phyloP scores from a whole-genome alignment of 2,888 invertebrate species.

The Eupithecia abbreviata region DNA sequence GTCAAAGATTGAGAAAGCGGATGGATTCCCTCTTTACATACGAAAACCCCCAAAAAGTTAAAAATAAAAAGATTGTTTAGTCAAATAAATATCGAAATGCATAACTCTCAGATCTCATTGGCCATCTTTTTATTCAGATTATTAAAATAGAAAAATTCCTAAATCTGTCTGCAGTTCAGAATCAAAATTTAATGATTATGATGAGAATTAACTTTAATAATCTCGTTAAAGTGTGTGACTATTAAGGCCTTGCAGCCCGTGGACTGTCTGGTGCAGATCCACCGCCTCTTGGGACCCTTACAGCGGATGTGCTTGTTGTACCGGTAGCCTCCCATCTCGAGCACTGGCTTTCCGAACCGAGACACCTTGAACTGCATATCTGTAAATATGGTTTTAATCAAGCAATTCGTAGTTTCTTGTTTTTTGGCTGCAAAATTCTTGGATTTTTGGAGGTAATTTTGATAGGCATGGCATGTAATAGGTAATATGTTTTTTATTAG shows the following conservation, averaged over 20 bases:
- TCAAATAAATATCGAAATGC: not conserved
- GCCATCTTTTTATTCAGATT: not conserved
- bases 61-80: too few species aligned
- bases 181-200: slow-evolving; percentile 15
- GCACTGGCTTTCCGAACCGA: slow-evolving; percentile 41
- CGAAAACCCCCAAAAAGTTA: too few species aligned
- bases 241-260: slow-evolving; percentile 24
- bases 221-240: slow-evolving; percentile 12
- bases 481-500: too few species aligned
- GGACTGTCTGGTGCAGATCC: slow-evolving; percentile 39
- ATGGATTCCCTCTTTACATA: too few species aligned
- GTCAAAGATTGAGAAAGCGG: too few species aligned
- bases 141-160: not conserved
- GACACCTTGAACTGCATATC: slow-evolving; percentile 32
- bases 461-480: not conserved
- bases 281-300: slow-evolving; percentile 44
- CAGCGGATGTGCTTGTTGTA: slow-evolving; percentile 44
- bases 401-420: not conserved
- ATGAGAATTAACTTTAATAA: slow-evolving; percentile 7
- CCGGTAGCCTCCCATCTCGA: slow-evolving; percentile 39
- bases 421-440: too few species aligned
- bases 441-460: too few species aligned
- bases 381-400: not conserved
- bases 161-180: not conserved
- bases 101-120: not conserved